A percentile compares a stretch with the other conserved stretches of the same genome.
These are phyloP conservation scores for Tachuris rubrigastra DNA, from an alignment of 2,113 vertebrate genomes.

Conservation along the genomic window DNA sequence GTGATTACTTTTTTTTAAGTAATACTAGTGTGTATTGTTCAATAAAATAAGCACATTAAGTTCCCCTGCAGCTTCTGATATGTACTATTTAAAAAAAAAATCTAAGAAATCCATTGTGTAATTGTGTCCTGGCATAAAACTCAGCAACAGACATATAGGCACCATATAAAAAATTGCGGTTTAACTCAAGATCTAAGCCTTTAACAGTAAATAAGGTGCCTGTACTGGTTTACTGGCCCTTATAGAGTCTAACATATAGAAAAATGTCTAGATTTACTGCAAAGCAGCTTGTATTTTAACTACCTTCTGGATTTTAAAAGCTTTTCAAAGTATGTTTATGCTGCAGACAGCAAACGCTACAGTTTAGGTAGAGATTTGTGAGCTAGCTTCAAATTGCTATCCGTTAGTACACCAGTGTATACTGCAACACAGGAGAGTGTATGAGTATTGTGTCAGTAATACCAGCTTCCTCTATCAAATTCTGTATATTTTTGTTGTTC, in stretches of 20 bases:
- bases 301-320: neutral
- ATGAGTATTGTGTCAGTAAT: neutral
- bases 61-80: neutral
- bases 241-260: neutral
- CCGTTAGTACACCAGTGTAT: neutral
- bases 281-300: neutral
- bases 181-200: neutral
- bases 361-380: neutral
- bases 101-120: rapidly evolving
- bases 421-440: neutral
- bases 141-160: neutral
- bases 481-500: neutral
- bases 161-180: neutral
- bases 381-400: neutral
- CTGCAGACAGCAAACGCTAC: neutral
- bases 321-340: neutral
- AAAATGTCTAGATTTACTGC: neutral
- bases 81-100: neutral
- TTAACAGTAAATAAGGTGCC: neutral
- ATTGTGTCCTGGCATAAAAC: neutral
- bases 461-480: neutral
- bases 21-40: neutral
- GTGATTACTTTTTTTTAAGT: neutral
- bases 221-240: neutral
- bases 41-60: neutral